A percentile compares a stretch with the other conserved stretches of the same genome.
phyloP scores from a whole-genome alignment of 2,888 invertebrate species.

The Merodon equestris region DNA sequence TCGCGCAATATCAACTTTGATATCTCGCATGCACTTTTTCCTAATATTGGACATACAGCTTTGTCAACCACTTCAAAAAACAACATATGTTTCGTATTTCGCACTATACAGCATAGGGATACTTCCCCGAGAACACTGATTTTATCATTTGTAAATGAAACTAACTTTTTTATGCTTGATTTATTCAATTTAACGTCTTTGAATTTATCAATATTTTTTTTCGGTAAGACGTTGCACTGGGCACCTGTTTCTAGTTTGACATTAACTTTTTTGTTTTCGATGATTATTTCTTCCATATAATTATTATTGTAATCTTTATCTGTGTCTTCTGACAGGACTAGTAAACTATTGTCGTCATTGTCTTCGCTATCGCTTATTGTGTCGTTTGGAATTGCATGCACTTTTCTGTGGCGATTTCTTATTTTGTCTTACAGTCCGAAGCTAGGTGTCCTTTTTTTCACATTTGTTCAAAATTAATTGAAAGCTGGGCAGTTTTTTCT shows the following conservation, averaged over 20 bases:
- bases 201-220: conserved; percentile 36
- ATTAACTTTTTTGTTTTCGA: conserved; percentile 49
- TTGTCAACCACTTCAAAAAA: too few relatives aligned
- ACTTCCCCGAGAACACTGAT: conserved; percentile 42
- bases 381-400: conserved; percentile 39
- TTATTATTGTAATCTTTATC: conserved; percentile 52
- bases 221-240: conserved; percentile 53
- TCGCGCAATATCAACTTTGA: too few relatives aligned
- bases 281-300: conserved; percentile 45
- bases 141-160: conserved; percentile 40
- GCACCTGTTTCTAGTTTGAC: conserved; percentile 34
- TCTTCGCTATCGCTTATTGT: conserved; percentile 19
- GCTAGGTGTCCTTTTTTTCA: conserved; percentile 41
- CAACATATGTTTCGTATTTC: too few relatives aligned
- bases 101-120: too few relatives aligned
- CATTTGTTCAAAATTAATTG: conserved; percentile 55
- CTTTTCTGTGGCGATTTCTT: conserved; percentile 30
- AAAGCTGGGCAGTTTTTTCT: conserved; percentile 47
- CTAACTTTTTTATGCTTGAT: conserved; percentile 29
- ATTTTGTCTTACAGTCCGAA: conserved; percentile 34
- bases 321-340: conserved; percentile 52
- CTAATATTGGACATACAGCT: too few relatives aligned
- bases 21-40: too few relatives aligned
- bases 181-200: conserved; percentile 12
- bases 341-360: conserved; percentile 52